Evolutionary conservation across 2,888 invertebrate genomes (phyloP), one percentile per base, ranked within the genome.

Genomic region (Nemurella pictetii): DNA sequence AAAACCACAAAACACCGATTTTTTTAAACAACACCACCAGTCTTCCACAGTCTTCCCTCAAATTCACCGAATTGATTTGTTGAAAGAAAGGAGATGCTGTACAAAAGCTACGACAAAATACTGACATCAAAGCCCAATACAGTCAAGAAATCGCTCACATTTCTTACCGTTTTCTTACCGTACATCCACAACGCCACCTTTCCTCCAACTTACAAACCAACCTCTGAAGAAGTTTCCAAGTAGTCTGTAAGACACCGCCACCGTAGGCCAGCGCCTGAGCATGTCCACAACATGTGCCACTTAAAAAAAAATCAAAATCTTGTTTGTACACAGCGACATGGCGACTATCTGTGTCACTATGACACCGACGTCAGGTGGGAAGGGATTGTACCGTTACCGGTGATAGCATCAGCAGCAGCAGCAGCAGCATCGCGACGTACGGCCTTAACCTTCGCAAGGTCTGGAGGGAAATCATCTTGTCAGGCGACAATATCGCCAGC

Each of bases 371-470:
- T 9, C 26, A 28, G 75, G 75, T 75, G 26, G 28, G 26, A 75
- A 27, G 26, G 28, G 75, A 75, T 27, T 7, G 20, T 75, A 75
- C 75, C 75, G 75, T 75, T 75, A 75, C 55, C 15, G 55, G n/a
- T n/a, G n/a, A n/a, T n/a, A n/a, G n/a, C n/a, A n/a, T n/a, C n/a
- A n/a, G 12, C 55, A 55, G 20, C 15, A 55, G 1, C 55, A 55
- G n/a, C 55, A 12, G 35, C 12, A 1, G 9, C 75, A 75, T 28
- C 2, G 75, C 75, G 25, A 20, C 25, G 73, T 73, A 15, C 75
- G 75, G 75, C 75, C 75, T 75, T 75, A 75, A 75, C 75, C 75
- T 75, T 25, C 73, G 27, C 75, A 75, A 75, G 75, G 75, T 75
- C 75, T 75, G 9, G 75, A 36, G 15, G 15, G 9, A 0, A 75